Base-by-base conservation (phyloP, 2,797 vertebrate species). In the Xenops minutus region DNA sequence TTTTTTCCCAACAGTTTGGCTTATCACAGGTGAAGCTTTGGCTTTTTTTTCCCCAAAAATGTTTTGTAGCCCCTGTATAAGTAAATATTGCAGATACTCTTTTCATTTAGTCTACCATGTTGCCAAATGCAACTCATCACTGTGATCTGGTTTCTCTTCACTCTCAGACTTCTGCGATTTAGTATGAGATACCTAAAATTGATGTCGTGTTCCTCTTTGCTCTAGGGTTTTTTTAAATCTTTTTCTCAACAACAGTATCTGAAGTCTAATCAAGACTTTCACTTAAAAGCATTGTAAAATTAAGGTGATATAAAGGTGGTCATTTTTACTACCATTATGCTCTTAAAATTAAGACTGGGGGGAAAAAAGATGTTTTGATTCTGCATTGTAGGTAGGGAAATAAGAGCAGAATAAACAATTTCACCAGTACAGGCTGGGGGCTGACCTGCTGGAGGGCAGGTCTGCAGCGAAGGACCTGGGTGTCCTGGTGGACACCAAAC, bases 381-480 rank as follows among this genome's bases (percentile, higher is more conserved):
- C 12, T 20, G 19, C 37, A 3, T 1, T 59, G 10, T 59, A 26
- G 13, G 37, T 21, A 78, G 37, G 26, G 23, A 81, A 85, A 48
- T 49, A 71, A 41, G 23, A 46, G 9, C 3, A 2, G 34, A 78
- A 64, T 34, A 81, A 87, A 68, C 7, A 29, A 0, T 0, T 27
- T 21, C 8, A 36, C 8, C 10, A 32, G 8, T 4, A 32, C 0
- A 4, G 22, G 6, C 26, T 41, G 54, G 39, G 36, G 21, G 6
- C 39, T 46, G 61, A 10, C n/a, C 30, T 7, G 12, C 39, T 39
- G 30, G 30, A 41, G 52, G 67, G 39, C 69, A 48, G 46, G 11
- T 61, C 30, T 1, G 0, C 1, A 7, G 34, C 61, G 46, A 46
- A 46, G 20, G 37, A 39, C 24, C 54, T 34, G 29, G 16, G 20